These are phyloP conservation scores for Chaetodon trifascialis DNA, from an alignment of 2,113 vertebrate genomes.

Conservation along the genomic window DNA sequence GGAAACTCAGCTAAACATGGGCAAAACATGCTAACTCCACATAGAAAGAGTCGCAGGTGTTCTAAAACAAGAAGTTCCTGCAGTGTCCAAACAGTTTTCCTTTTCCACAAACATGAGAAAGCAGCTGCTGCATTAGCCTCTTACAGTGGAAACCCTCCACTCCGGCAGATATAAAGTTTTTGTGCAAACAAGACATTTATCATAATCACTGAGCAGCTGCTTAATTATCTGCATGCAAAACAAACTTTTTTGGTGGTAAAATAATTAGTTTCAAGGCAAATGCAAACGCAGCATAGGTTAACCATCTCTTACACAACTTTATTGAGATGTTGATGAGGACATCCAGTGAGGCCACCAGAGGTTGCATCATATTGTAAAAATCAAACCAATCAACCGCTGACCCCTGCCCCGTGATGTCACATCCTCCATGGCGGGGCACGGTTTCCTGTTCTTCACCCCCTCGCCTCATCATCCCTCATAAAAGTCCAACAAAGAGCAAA, in stretches of 20 bases:
- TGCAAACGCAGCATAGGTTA: not conserved
- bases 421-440: conserved; percentile 53
- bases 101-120: not conserved
- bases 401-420: conserved; percentile 68
- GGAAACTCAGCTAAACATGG: not conserved
- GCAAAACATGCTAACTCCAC: not conserved
- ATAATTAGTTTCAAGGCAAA: not conserved
- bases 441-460: conserved; percentile 58
- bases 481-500: conserved; percentile 79
- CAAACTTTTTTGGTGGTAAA: not conserved
- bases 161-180: not conserved
- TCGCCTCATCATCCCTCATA: conserved; percentile 75
- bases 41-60: not conserved
- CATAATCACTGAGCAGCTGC: not conserved
- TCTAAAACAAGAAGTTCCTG: not conserved
- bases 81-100: not conserved
- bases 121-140: not conserved
- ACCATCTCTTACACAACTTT: not conserved
- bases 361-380: not conserved
- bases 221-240: not conserved
- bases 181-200: not conserved
- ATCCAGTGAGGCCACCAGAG: too few species aligned
- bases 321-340: not conserved
- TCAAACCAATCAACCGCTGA: not conserved
- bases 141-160: not conserved